Base-by-base conservation (phyloP, 2,888 invertebrate genomes). In the Thereva nobilitata region DNA sequence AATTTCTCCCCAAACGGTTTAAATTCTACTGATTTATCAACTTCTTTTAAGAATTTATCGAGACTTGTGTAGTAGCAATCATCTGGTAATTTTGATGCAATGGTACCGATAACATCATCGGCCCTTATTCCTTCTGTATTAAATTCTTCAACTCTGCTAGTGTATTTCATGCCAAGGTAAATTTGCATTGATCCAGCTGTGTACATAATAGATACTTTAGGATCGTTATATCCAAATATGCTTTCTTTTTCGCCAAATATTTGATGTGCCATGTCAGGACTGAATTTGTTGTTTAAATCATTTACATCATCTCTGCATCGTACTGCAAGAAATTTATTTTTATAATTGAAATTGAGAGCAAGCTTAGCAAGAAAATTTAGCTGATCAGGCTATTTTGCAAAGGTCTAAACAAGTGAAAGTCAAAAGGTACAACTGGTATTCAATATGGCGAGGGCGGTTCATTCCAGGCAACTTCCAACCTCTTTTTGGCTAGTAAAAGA, bases 251-350 rank as follows among this genome's bases (percentile, higher is more conserved):
- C 91, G 4, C 94, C 95, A 80, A 95, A 96, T 67, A 96, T 89
- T 82, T 97, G 96, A 83, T 97, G 94, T 61, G 93, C 91, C 91
- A 95, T 94, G 66, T 89, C 89, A 0, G 95, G 94, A 44, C 86
- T 83, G 76, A 95, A 95, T 42, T 83, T 82, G 6, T 82, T 79
- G 1, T 83, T 81, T 41, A 88, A 86, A 79, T 90, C 84, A 69
- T 88, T 85, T 42, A 92, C 78, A 78, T 92, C 92, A 44, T 85
- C 79, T 34, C 82, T 79, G 68, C 82, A 80, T 61, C 89, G 85
- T 57, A 92, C 87, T 86, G 75, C 23, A 56, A 56, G 34, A 52
- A 41, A 53, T 44, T 6, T 38, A 8, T 35, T 8, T 10, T 44
- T 45, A 12, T 47, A 35, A 54, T 35, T 7, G 2, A 1, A 38